phyloP scores from a whole-genome alignment of 2,113 vertebrate species.

The Menidia beryllina region DNA sequence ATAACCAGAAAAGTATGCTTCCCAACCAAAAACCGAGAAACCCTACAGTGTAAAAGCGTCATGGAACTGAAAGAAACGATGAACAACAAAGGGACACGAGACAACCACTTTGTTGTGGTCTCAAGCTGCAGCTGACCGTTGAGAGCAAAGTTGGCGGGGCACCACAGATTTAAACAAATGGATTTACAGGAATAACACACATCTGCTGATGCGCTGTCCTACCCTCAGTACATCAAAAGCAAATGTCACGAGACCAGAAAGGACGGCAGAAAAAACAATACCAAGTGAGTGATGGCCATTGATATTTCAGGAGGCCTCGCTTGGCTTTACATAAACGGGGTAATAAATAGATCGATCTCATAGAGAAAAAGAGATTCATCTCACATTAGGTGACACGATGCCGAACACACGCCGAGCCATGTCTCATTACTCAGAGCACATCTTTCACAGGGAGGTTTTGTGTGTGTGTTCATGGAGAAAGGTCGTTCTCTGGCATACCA shows the following conservation, averaged over 20 bases:
- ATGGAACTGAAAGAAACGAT: too few relatives aligned
- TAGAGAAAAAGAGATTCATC: constrained; percentile 70
- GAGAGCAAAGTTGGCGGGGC: too few relatives aligned
- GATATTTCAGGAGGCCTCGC: constrained; percentile 75
- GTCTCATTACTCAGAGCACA: constrained; percentile 72
- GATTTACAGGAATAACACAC: too few relatives aligned
- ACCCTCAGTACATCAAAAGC: constrained; percentile 27
- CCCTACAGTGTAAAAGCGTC: too few relatives aligned
- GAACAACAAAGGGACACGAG: too few relatives aligned
- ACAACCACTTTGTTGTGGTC: too few relatives aligned
- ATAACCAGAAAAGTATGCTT: too few relatives aligned
- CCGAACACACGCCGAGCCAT: constrained; percentile 60
- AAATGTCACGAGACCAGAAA: constrained; percentile 67
- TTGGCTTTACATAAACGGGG: constrained; percentile 80
- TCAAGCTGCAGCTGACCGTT: too few relatives aligned
- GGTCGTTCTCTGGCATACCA: constrained; percentile 21
- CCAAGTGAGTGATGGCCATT: constrained; percentile 76
- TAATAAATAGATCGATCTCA: constrained; percentile 82
- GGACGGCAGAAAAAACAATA: constrained; percentile 65
- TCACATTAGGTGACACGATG: constrained; percentile 71
- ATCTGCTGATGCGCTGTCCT: constrained; percentile 34
- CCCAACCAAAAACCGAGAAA: too few relatives aligned
- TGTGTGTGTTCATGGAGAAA: constrained; percentile 23
- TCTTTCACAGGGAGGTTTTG: constrained; percentile 31
- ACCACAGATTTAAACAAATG: too few relatives aligned